These are phyloP conservation scores for Trochalopteron elliotii DNA, from an alignment of 2,113 vertebrate genomes.

Conservation along the genomic window DNA sequence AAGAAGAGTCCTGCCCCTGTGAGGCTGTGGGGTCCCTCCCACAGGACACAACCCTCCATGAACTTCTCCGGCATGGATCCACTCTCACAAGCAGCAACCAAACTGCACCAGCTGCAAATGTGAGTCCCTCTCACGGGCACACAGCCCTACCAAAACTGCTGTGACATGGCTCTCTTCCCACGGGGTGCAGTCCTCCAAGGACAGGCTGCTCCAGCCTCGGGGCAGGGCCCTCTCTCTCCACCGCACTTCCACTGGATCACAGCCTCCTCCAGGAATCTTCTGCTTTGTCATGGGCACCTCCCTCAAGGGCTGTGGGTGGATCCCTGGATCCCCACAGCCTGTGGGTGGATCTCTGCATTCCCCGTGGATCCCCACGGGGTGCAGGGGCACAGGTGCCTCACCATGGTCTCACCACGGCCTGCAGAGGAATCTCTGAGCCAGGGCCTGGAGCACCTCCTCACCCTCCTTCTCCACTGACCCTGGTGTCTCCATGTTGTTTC, in stretches of 20 bases:
- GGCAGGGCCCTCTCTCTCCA: neutral
- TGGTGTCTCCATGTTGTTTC: neutral
- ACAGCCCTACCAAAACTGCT: neutral
- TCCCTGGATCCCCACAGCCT: too few relatives aligned
- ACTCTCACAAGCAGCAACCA: accelerated
- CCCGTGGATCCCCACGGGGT: neutral
- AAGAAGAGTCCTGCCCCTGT: neutral
- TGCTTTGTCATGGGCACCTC: neutral
- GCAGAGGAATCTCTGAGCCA: accelerated
- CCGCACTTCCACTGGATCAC: accelerated
- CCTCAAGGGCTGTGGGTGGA: neutral
- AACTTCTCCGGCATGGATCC: accelerated
- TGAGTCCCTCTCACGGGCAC: accelerated
- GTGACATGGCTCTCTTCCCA: accelerated
- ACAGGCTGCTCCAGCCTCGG: neutral
- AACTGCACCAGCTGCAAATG: accelerated
- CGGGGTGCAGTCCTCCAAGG: accelerated
- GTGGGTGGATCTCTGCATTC: neutral
- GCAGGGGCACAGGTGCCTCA: neutral
- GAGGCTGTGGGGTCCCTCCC: accelerated
- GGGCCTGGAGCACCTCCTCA: accelerated
- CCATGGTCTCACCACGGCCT: neutral
- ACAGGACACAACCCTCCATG: accelerated
- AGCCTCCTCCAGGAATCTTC: neutral
- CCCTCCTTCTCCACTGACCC: too few relatives aligned